Evolutionary conservation across 2,888 invertebrate genomes (phyloP).

Genomic region (Cephalotes varians): DNA sequence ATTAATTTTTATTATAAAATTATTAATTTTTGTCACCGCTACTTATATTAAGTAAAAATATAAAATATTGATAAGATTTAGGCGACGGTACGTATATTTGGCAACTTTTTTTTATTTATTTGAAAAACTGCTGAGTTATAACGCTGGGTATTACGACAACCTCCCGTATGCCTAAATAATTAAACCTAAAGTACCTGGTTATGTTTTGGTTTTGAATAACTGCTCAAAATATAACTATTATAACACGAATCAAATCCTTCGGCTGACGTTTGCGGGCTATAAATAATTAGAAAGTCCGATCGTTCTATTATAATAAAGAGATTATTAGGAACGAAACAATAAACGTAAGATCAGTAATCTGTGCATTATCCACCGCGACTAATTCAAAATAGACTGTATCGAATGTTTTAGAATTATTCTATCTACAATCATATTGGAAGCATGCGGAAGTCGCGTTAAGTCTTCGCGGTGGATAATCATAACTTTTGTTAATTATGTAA

Average conservation of each 20-base stretch:
- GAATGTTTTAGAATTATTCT: neutral
- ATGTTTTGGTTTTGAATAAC: neutral
- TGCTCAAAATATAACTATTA: neutral
- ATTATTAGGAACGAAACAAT: conserved; percentile 15
- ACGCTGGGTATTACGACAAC: neutral
- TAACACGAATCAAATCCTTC: neutral
- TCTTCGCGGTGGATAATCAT: neutral
- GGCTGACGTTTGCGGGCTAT: neutral
- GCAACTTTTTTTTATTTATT: no score
- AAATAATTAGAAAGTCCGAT: conserved; percentile 27
- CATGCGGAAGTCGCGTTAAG: neutral
- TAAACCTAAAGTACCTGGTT: neutral
- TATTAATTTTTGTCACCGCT: no score
- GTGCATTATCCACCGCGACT: neutral
- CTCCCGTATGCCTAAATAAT: neutral
- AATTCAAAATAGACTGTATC: conserved; percentile 1
- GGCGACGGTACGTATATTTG: no score
- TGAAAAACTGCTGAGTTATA: no score
- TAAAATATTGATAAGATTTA: no score
- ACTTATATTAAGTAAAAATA: no score
- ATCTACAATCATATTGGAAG: neutral
- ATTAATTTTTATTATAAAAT: no score
- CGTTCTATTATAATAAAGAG: conserved; percentile 10
- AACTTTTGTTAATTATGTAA: neutral
- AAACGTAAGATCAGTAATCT: neutral